These are phyloP conservation scores for Boloria euphrosyne DNA, from an alignment of 2,888 invertebrate genomes.

Conservation along the genomic window DNA sequence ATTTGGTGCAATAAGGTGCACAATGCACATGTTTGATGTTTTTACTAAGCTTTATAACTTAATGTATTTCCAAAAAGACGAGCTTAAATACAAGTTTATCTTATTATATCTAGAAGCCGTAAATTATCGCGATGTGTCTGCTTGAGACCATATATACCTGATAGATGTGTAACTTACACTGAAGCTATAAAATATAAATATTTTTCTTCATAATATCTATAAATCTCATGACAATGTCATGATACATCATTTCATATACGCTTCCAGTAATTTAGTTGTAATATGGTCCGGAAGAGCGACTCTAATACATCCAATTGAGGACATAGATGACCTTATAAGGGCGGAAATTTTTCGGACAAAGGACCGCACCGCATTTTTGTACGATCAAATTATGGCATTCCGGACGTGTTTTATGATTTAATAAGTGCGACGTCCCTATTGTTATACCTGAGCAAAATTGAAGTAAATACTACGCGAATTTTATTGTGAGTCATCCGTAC, in stretches of 20 bases:
- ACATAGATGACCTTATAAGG: constrained; percentile 39
- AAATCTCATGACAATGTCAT: constrained; percentile 5
- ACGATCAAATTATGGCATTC: constrained; percentile 18
- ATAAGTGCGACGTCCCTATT: constrained; percentile 12
- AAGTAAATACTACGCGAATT: too few species aligned
- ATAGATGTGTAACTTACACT: not conserved
- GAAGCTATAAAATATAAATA: too few species aligned
- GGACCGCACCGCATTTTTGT: constrained; percentile 25
- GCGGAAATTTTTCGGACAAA: constrained; percentile 41
- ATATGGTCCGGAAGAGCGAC: constrained; percentile 31
- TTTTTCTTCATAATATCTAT: not conserved
- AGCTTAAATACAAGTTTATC: too few species aligned
- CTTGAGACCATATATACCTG: not conserved
- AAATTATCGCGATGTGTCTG: too few species aligned
- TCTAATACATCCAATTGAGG: constrained; percentile 39
- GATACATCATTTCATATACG: constrained; percentile 26
- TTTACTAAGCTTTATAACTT: too few species aligned
- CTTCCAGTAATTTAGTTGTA: constrained; percentile 32
- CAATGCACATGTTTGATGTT: too few species aligned
- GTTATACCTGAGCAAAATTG: not conserved
- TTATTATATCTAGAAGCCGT: too few species aligned
- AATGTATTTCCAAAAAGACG: too few species aligned
- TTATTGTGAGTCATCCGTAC: too few species aligned
- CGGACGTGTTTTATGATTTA: constrained; percentile 24
- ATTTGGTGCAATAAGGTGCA: too few species aligned